Evolutionary conservation across 2,113 vertebrate species (phyloP).

Genomic region (Himantopus leucocephalus): DNA sequence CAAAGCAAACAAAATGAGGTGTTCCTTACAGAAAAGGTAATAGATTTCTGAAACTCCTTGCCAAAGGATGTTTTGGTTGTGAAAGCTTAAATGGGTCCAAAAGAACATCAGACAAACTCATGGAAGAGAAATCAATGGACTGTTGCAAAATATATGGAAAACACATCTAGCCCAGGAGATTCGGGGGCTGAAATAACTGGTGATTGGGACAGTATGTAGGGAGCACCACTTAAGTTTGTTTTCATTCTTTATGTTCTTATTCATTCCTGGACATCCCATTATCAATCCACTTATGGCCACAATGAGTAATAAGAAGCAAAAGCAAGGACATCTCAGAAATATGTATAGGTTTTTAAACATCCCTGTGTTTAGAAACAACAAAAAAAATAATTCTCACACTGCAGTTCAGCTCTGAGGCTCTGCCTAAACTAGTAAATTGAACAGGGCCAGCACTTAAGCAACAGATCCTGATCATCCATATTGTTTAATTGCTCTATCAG

Average conservation of each 20-base stretch:
- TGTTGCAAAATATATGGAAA: background rate
- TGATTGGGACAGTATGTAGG: background rate
- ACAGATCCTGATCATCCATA: background rate
- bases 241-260: background rate
- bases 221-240: background rate
- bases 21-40: background rate
- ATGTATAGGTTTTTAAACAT: background rate
- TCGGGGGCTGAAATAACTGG: background rate
- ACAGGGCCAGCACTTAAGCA: background rate
- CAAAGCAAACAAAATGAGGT: background rate
- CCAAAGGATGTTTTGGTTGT: background rate
- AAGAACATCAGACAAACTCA: background rate
- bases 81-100: background rate
- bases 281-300: background rate
- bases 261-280: background rate
- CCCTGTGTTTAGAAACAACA: background rate
- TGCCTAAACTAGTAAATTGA: background rate
- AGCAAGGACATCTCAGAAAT: background rate
- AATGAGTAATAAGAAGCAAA: background rate
- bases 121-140: background rate
- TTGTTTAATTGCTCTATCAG: background rate
- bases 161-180: background rate
- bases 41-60: background rate
- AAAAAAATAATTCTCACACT: background rate
- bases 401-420: background rate